A percentile compares a stretch with the other conserved stretches of the same genome.
These are phyloP conservation scores for Leptinotarsa tumamoca DNA, from an alignment of 2,888 invertebrate species.

Conservation along the genomic window DNA sequence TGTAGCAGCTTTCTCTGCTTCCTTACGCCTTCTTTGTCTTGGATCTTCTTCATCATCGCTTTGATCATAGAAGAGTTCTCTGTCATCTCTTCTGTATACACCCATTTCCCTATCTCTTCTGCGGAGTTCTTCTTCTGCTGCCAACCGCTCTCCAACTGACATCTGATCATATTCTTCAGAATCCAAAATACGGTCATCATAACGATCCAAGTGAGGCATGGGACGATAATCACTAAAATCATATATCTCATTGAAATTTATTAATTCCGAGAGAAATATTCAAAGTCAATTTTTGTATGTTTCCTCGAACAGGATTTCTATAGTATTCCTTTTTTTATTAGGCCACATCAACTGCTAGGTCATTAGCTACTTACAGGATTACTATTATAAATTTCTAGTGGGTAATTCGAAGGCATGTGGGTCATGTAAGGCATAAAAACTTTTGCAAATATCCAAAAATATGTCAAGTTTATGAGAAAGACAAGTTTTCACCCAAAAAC, in stretches of 20 bases:
- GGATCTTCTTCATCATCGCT: conserved; percentile 68
- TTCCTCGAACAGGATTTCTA: too few species aligned
- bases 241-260: background rate
- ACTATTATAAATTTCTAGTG: too few species aligned
- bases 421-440: too few species aligned
- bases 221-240: conserved; percentile 89
- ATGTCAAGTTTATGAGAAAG: too few species aligned
- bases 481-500: too few species aligned
- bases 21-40: conserved; percentile 78
- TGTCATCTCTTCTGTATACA: conserved; percentile 75
- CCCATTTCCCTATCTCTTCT: conserved; percentile 82
- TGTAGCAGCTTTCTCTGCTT: conserved; percentile 90
- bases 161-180: conserved; percentile 88
- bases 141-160: conserved; percentile 86
- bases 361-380: too few species aligned
- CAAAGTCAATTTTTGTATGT: background rate
- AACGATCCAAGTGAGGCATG: conserved; percentile 94
- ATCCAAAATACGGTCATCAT: conserved; percentile 88
- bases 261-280: background rate
- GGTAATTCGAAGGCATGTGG: too few species aligned
- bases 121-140: conserved; percentile 91
- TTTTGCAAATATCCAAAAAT: too few species aligned
- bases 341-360: too few species aligned
- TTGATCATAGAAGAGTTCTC: conserved; percentile 84
- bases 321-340: too few species aligned